Conservation (phyloP, 2,113 vertebrate genomes). For the Natator depressus region DNA sequence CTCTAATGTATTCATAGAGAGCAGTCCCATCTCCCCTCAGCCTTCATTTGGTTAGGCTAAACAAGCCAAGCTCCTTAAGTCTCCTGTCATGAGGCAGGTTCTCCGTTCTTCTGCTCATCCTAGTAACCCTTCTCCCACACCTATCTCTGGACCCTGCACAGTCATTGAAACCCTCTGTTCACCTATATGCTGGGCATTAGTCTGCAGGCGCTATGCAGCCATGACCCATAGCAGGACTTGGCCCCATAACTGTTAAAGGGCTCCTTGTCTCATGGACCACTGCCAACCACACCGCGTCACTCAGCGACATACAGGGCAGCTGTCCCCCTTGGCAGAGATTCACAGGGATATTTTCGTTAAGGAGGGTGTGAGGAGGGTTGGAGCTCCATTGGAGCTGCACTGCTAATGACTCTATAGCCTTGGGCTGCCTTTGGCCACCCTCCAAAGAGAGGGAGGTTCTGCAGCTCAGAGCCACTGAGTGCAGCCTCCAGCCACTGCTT, state of each 20-base stretch:
- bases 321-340: background rate
- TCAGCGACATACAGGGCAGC: accelerated
- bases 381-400: background rate
- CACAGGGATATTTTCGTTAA: background rate
- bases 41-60: no score
- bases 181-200: background rate
- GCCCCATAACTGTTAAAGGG: no score
- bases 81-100: no score
- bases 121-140: no score
- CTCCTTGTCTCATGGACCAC: background rate
- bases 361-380: background rate
- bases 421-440: background rate
- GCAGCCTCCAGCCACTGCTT: background rate
- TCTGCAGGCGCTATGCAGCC: background rate
- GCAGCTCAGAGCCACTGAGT: background rate
- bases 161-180: no score
- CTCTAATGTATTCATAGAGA: no score
- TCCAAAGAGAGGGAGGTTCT: background rate
- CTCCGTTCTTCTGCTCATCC: no score
- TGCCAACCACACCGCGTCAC: no score
- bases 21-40: no score
- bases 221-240: background rate
- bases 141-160: no score
- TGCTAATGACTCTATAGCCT: no score
- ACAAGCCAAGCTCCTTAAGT: no score